phyloP scores from a whole-genome alignment of 2,797 vertebrate species.

The Dromococcyx pavoninus region DNA sequence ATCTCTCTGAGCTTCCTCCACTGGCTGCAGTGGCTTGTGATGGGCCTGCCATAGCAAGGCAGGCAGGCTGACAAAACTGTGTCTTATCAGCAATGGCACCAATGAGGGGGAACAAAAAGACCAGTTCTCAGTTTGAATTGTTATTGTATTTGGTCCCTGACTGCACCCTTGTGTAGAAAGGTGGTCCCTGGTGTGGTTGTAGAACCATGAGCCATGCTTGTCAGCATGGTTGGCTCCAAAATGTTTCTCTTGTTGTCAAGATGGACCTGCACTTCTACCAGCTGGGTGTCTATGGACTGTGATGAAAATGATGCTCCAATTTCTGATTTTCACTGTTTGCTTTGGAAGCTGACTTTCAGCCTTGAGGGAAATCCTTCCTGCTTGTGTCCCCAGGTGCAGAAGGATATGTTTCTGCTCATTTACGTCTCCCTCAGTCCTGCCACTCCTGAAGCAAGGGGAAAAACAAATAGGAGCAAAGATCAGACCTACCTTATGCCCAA shows the following conservation, averaged over 20 bases:
- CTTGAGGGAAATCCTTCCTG: neutral
- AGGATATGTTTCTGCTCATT: neutral
- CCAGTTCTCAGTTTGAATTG: neutral
- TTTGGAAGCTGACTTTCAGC: neutral
- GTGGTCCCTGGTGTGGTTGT: neutral
- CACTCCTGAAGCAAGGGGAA: neutral
- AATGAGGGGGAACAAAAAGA: neutral
- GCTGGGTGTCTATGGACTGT: neutral
- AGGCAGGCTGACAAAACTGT: neutral
- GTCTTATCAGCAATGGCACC: neutral
- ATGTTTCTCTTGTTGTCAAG: neutral
- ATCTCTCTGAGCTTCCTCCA: neutral
- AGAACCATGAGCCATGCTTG: neutral
- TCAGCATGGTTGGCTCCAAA: neutral
- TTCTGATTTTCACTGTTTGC: neutral
- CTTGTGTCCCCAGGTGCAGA: neutral
- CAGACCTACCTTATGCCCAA: conserved; percentile 87
- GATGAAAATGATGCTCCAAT: neutral
- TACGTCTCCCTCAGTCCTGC: neutral
- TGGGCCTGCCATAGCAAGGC: neutral
- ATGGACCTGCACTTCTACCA: neutral
- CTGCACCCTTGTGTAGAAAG: neutral
- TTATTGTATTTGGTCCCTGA: neutral
- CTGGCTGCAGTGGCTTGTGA: neutral
- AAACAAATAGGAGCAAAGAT: neutral